Conservation (phyloP, 1,140 invertebrate genomes). For the Trachymyrmex cornetzi region DNA sequence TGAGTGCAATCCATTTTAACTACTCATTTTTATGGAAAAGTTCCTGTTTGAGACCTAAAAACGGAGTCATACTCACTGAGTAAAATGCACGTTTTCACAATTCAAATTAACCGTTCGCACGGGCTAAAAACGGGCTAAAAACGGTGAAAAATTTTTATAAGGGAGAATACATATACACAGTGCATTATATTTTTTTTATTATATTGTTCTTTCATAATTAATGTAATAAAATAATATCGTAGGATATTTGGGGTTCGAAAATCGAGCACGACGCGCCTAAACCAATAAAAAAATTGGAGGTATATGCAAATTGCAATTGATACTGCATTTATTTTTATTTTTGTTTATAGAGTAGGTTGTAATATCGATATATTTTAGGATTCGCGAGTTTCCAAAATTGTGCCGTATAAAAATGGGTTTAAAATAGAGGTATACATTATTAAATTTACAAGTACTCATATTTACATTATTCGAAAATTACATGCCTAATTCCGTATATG, state of each 20-base stretch:
- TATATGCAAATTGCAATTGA: conserved; percentile 1
- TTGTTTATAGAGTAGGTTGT: neutral
- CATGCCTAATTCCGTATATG: conserved; percentile 17
- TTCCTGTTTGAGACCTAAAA: no score
- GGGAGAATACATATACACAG: conserved; percentile 42
- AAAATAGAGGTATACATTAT: conserved; percentile 22
- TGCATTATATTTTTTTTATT: conserved; percentile 28
- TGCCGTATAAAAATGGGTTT: conserved; percentile 2
- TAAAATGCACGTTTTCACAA: no score
- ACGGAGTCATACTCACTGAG: no score
- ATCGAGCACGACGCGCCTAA: conserved; percentile 31
- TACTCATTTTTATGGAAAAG: no score
- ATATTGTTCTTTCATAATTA: neutral
- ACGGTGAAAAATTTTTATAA: no score
- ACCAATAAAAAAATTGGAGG: conserved; percentile 33
- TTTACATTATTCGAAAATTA: conserved; percentile 24
- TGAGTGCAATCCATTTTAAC: no score
- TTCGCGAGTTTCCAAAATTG: conserved; percentile 11
- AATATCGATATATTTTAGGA: conserved; percentile 54
- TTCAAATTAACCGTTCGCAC: no score
- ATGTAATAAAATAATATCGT: conserved; percentile 35
- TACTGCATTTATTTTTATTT: neutral
- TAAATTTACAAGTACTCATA: neutral
- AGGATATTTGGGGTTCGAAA: conserved; percentile 61
- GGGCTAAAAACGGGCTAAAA: no score